Percentiles rank a stretch among this genome's conserved stretches.
These are phyloP conservation scores for Diplazon laetatorius DNA, from an alignment of 2,888 invertebrate genomes.

Conservation along the genomic window DNA sequence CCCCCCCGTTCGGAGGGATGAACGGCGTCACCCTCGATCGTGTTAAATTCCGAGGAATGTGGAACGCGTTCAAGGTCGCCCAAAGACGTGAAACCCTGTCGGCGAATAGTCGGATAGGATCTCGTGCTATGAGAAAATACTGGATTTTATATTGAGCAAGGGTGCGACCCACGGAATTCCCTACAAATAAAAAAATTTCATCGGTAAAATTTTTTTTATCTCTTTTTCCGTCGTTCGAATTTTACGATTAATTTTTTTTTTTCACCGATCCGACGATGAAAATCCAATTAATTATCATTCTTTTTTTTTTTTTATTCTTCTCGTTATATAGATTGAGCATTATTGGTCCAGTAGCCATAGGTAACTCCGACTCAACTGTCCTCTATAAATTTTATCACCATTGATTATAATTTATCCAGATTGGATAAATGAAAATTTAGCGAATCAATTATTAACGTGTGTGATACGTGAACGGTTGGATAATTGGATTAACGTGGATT, in stretches of 20 bases:
- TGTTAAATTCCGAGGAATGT: constrained; percentile 2
- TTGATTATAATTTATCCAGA: no score
- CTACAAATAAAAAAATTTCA: no score
- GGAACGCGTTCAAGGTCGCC: not conserved
- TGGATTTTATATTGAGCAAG: not conserved
- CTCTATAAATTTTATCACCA: no score
- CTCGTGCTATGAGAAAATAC: not conserved
- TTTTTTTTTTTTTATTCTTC: no score
- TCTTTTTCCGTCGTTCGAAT: not conserved
- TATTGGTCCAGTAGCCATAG: no score
- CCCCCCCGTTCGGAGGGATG: no score
- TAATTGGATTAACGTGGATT: constrained; percentile 10
- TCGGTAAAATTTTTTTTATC: not conserved
- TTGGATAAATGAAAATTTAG: no score
- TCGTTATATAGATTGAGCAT: no score
- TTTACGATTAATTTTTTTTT: not conserved
- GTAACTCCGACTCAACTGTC: no score
- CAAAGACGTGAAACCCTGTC: not conserved
- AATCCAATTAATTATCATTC: constrained; percentile 1
- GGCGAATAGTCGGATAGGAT: not conserved
- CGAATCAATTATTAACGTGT: not conserved
- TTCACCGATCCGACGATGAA: not conserved
- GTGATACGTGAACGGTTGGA: not conserved
- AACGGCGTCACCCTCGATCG: constrained; percentile 9
- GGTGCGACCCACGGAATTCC: not conserved